A percentile compares a stretch with the other conserved stretches of the same genome.
These are phyloP conservation scores for Furnarius figulus DNA, from an alignment of 2,113 vertebrate species.

Conservation along the genomic window DNA sequence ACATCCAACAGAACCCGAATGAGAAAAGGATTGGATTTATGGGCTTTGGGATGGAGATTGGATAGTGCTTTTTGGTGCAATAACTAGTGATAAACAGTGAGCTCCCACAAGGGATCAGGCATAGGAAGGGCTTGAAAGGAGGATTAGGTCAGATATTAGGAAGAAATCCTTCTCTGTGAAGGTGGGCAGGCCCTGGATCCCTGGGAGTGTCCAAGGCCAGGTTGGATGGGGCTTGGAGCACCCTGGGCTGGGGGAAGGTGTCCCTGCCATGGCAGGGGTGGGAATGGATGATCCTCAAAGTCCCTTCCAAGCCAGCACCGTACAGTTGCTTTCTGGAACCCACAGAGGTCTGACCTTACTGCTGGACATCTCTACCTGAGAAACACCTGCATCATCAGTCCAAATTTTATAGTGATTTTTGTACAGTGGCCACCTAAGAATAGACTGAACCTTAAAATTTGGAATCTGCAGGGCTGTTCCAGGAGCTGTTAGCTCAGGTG, in stretches of 20 bases:
- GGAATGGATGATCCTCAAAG: background rate
- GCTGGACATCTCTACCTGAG: background rate
- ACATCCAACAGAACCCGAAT: background rate
- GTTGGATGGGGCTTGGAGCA: background rate
- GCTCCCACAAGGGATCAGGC: background rate
- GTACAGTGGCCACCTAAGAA: background rate
- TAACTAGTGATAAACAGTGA: background rate
- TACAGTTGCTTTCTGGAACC: background rate
- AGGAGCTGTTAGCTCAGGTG: background rate
- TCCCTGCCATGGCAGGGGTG: background rate
- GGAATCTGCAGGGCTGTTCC: background rate
- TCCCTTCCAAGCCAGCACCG: background rate
- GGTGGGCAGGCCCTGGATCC: background rate
- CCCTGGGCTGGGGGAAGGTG: rapidly evolving
- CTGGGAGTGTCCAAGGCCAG: background rate
- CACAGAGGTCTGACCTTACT: background rate
- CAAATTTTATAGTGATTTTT: background rate
- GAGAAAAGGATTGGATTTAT: background rate
- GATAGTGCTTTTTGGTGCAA: background rate
- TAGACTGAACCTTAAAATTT: background rate
- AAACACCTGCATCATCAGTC: background rate
- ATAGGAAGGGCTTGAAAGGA: background rate
- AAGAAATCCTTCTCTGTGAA: background rate
- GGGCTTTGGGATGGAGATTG: background rate
- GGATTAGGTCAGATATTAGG: background rate